A percentile compares a stretch with the other conserved stretches of the same genome.
Conservation (phyloP, 2,888 invertebrate genomes). For the Linyphia triangularis region DNA sequence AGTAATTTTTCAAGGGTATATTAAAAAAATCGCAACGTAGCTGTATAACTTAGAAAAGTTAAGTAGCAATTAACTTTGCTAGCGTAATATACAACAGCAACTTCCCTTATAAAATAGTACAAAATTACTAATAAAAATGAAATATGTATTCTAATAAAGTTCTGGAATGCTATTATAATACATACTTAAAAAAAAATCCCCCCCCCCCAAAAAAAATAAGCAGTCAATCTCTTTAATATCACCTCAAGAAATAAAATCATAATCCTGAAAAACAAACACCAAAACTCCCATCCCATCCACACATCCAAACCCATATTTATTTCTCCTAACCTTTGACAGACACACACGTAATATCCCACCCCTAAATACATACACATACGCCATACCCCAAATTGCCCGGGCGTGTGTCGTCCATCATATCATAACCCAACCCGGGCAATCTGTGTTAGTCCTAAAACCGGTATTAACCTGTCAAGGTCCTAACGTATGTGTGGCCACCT, state of each 20-base stretch:
- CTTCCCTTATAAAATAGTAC: too few relatives aligned
- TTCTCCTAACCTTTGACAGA: background rate
- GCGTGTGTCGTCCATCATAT: constrained; percentile 71
- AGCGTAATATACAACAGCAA: too few relatives aligned
- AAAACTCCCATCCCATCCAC: background rate
- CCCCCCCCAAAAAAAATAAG: background rate
- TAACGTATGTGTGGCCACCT: constrained; percentile 70
- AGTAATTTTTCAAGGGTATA: too few relatives aligned
- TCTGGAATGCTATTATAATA: too few relatives aligned
- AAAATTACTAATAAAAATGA: too few relatives aligned
- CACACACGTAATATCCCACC: background rate
- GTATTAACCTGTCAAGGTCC: constrained; percentile 68
- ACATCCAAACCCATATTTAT: background rate
- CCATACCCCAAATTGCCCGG: constrained; percentile 49
- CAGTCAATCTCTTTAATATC: background rate
- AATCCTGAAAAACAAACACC: too few relatives aligned
- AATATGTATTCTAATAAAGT: too few relatives aligned
- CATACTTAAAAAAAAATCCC: too few relatives aligned
- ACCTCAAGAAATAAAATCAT: background rate
- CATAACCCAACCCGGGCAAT: constrained; percentile 55
- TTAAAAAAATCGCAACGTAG: too few relatives aligned
- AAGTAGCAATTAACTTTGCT: too few relatives aligned
- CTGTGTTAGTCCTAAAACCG: constrained; percentile 59
- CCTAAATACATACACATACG: background rate
- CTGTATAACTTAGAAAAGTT: too few relatives aligned